phyloP scores from a whole-genome alignment of 2,113 vertebrate genomes.

The Cyrtonyx montezumae region DNA sequence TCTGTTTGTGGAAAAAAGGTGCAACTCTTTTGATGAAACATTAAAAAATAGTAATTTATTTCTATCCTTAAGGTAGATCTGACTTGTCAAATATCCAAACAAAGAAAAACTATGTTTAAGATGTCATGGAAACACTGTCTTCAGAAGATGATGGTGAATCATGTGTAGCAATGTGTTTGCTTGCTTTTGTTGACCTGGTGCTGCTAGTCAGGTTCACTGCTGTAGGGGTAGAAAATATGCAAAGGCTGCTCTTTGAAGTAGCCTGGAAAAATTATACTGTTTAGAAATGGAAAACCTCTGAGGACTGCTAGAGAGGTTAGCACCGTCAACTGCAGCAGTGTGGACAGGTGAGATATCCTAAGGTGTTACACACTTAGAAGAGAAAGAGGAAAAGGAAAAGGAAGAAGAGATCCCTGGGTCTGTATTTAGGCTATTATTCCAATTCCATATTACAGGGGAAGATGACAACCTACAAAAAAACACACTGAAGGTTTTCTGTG shows the following conservation, averaged over 20 bases:
- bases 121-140: neutral
- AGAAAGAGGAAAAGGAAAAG: neutral
- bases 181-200: neutral
- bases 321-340: neutral
- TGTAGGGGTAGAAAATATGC: neutral
- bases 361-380: neutral
- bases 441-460: neutral
- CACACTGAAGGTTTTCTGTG: neutral
- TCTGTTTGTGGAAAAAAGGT: neutral
- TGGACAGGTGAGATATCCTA: neutral
- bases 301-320: neutral
- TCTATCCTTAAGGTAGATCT: neutral
- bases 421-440: neutral
- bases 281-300: neutral
- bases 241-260: neutral
- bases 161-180: neutral
- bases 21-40: neutral
- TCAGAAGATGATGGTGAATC: neutral
- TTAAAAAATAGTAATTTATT: neutral
- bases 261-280: neutral
- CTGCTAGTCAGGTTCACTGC: no score
- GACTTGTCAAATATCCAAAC: neutral
- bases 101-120: neutral
- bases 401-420: neutral
- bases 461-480: neutral